Percentiles rank a stretch among this genome's conserved stretches.
Evolutionary conservation across 2,113 vertebrate species (phyloP).

Genomic region (Columbina picui): DNA sequence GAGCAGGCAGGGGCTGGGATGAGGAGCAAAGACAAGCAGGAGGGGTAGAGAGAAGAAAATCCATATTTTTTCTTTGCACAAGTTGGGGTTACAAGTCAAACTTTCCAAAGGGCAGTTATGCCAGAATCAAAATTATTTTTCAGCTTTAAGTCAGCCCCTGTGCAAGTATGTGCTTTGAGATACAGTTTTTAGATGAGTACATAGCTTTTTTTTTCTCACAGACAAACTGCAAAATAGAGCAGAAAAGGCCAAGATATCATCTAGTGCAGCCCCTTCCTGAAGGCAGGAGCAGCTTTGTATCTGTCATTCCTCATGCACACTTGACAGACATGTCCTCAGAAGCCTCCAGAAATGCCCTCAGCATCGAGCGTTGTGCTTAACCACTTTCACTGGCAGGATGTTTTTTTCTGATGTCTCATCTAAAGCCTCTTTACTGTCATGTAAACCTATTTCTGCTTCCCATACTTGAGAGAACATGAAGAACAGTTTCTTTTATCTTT

Average conservation of each 20-base stretch:
- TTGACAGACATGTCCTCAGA: background rate
- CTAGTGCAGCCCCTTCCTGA: background rate
- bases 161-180: background rate
- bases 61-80: background rate
- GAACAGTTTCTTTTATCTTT: background rate
- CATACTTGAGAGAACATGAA: background rate
- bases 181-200: rapidly evolving
- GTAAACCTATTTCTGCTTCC: background rate
- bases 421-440: background rate
- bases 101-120: background rate
- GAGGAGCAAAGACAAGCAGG: background rate
- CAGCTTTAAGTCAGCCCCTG: background rate
- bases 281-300: background rate
- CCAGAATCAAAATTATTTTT: background rate
- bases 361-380: background rate
- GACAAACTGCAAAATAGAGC: background rate
- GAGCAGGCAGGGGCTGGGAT: background rate
- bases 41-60: background rate
- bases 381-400: background rate
- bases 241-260: background rate
- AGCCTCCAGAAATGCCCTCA: background rate
- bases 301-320: background rate
- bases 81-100: background rate
- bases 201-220: background rate
- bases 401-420: background rate